Conservation (phyloP, 2,888 invertebrate species). For the Polydesmus complanatus region DNA sequence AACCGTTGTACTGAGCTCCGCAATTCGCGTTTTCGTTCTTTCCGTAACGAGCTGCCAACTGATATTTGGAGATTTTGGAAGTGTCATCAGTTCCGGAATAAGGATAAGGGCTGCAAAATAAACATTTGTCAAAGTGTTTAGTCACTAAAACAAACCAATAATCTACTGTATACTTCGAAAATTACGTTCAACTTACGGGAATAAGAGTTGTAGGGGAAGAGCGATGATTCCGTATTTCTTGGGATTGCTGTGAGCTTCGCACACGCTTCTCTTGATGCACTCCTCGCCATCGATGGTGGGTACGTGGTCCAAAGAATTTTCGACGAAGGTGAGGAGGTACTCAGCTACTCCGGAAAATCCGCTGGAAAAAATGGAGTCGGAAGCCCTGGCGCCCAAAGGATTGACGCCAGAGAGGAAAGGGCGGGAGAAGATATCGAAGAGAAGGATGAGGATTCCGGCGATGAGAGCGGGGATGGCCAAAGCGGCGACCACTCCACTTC, state of each 20-base stretch:
- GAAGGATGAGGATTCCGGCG: slow-evolving; percentile 18
- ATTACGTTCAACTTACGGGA: slow-evolving; percentile 23
- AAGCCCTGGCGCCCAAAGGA: slow-evolving; percentile 11
- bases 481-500: slow-evolving; percentile 17
- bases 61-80: slow-evolving; percentile 23
- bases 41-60: slow-evolving; percentile 25
- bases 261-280: slow-evolving; percentile 27
- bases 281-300: slow-evolving; percentile 25
- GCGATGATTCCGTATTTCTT: slow-evolving; percentile 27
- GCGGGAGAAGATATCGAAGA: slow-evolving; percentile 19
- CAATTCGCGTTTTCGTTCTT: slow-evolving; percentile 24
- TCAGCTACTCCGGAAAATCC: slow-evolving; percentile 16
- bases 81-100: slow-evolving; percentile 18
- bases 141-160: neutral
- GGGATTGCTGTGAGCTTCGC: slow-evolving; percentile 28
- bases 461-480: slow-evolving; percentile 18
- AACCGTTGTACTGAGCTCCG: slow-evolving; percentile 24
- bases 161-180: neutral
- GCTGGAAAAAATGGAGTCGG: slow-evolving; percentile 13
- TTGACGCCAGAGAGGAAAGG: slow-evolving; percentile 17
- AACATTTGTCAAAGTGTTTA: neutral
- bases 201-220: slow-evolving; percentile 26
- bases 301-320: slow-evolving; percentile 21
- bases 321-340: slow-evolving; percentile 17
- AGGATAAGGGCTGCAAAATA: slow-evolving; percentile 14